These are phyloP conservation scores for Gallinago solitaria DNA, from an alignment of 2,797 vertebrate species.

Conservation along the genomic window DNA sequence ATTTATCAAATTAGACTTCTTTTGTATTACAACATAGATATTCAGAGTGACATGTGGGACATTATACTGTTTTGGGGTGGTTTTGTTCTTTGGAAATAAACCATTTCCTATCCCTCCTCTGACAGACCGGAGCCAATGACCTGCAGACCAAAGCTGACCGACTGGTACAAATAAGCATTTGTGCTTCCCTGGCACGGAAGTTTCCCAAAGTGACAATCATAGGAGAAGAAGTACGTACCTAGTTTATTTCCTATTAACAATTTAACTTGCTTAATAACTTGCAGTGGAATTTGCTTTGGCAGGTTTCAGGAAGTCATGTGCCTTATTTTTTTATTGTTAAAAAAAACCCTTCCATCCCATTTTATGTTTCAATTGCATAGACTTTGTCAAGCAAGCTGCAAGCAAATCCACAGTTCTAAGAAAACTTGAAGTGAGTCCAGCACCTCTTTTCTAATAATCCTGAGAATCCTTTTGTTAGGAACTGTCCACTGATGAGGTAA, in stretches of 20 bases:
- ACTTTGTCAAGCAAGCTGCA: not conserved
- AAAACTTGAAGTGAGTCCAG: not conserved
- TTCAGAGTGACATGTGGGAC: not conserved
- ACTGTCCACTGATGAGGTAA: conserved; percentile 80
- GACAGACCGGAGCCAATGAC: conserved; percentile 88
- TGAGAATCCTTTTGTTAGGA: conserved; percentile 79
- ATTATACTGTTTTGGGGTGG: not conserved
- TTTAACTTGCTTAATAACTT: not conserved
- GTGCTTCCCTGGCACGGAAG: conserved; percentile 85
- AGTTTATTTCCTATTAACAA: not conserved
- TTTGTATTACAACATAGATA: not conserved
- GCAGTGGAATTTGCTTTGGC: not conserved
- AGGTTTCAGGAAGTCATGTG: not conserved
- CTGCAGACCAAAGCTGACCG: conserved; percentile 96
- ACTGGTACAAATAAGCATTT: conserved; percentile 93
- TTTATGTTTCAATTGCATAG: not conserved
- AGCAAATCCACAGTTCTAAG: not conserved
- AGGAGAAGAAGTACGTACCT: conserved; percentile 90
- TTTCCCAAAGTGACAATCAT: conserved; percentile 95
- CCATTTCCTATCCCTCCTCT: not conserved
- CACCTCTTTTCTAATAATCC: not conserved
- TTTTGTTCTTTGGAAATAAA: not conserved
- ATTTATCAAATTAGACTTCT: not conserved
- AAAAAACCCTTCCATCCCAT: not conserved
- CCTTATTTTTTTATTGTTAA: not conserved